Evolutionary conservation across 2,888 invertebrate genomes (phyloP).

Genomic region (Chrysolina haemoptera): DNA sequence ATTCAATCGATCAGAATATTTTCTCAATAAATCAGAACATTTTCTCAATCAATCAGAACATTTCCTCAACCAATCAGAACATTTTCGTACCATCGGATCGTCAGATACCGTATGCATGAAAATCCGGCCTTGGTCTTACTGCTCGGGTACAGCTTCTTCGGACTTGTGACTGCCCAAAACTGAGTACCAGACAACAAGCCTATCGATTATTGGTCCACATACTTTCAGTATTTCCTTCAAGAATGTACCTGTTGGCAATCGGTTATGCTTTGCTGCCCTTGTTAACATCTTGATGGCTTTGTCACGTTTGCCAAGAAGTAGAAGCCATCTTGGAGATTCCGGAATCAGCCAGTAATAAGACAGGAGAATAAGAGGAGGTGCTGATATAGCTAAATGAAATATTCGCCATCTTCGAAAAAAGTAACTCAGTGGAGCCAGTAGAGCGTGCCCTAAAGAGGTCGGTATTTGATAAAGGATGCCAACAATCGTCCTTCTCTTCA

Average conservation of each 20-base stretch:
- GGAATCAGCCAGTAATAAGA: conserved; percentile 79
- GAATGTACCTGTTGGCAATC: conserved; percentile 53
- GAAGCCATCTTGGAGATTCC: conserved; percentile 85
- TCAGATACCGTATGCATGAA: too few relatives aligned
- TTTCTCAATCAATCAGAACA: too few relatives aligned
- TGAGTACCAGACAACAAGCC: too few relatives aligned
- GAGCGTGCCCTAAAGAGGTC: conserved; percentile 73
- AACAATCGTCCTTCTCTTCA: conserved; percentile 72
- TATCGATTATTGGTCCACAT: too few relatives aligned
- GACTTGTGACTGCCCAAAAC: too few relatives aligned
- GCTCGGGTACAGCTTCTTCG: too few relatives aligned
- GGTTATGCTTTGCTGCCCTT: conserved; percentile 73
- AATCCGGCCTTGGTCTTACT: too few relatives aligned
- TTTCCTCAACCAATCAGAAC: too few relatives aligned
- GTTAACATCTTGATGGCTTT: conserved; percentile 76
- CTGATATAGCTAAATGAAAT: conserved; percentile 72
- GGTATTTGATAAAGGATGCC: conserved; percentile 75
- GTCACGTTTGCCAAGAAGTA: conserved; percentile 77
- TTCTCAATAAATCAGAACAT: too few relatives aligned
- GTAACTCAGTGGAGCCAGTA: conserved; percentile 72
- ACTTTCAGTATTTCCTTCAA: too few relatives aligned
- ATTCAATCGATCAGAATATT: too few relatives aligned
- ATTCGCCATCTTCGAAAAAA: conserved; percentile 73
- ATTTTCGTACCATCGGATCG: too few relatives aligned
- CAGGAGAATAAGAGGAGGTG: conserved; percentile 75